Conservation (phyloP, 2,888 invertebrate species). For the Macrosoma leucophasiata region DNA sequence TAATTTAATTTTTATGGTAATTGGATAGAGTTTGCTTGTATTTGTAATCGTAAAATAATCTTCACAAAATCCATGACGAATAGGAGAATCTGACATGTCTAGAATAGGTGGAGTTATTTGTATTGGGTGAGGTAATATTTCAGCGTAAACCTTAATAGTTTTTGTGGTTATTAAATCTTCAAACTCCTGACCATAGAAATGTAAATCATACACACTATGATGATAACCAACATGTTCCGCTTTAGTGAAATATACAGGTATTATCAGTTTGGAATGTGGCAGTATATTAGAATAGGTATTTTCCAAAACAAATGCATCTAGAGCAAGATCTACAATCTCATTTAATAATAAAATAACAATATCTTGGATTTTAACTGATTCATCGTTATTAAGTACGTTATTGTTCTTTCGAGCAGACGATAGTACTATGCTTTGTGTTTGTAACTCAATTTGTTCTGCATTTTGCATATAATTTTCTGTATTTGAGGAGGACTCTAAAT, state of each 20-base stretch:
- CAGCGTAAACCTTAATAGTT: constrained; percentile 44
- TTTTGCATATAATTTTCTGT: constrained; percentile 35
- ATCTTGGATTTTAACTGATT: constrained; percentile 26
- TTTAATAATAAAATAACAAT: constrained; percentile 32
- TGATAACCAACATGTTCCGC: constrained; percentile 48
- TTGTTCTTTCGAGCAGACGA: constrained; percentile 14
- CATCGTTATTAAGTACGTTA: constrained; percentile 15
- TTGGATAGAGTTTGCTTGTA: constrained; percentile 39
- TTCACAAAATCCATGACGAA: constrained; percentile 45
- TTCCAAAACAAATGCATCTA: constrained; percentile 48
- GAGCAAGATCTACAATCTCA: constrained; percentile 37
- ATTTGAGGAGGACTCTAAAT: constrained; percentile 28
- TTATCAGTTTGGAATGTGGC: constrained; percentile 33
- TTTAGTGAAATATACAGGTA: constrained; percentile 46
- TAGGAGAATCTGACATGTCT: constrained; percentile 46
- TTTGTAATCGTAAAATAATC: constrained; percentile 44
- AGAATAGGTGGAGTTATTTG: constrained; percentile 44
- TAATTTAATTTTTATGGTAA: constrained; percentile 43
- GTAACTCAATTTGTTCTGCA: constrained; percentile 29
- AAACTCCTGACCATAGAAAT: constrained; percentile 37
- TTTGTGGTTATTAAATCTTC: constrained; percentile 34
- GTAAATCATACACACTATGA: constrained; percentile 47
- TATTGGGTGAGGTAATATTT: constrained; percentile 51
- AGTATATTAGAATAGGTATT: constrained; percentile 36
- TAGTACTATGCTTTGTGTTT: constrained; percentile 27